These are phyloP conservation scores for Machimus rusticus DNA, from an alignment of 2,888 invertebrate genomes.

Conservation along the genomic window DNA sequence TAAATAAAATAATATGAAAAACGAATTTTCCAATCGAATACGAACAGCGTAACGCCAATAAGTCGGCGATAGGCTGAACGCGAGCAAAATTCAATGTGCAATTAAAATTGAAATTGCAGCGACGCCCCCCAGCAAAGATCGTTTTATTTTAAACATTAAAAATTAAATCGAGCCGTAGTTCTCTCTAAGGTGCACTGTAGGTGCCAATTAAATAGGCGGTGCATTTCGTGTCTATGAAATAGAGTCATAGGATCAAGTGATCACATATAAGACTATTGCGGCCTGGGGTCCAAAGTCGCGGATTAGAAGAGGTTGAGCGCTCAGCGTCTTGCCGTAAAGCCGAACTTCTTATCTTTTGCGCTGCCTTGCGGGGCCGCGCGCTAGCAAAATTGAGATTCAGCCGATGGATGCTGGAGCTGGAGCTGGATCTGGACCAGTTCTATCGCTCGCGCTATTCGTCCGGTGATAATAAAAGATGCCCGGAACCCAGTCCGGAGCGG, in stretches of 20 bases:
- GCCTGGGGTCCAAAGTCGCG: not conserved
- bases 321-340: not conserved
- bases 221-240: conserved; percentile 26
- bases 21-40: not conserved
- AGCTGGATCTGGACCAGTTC: not conserved
- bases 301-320: not conserved
- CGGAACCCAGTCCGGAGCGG: not conserved
- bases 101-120: conserved; percentile 23
- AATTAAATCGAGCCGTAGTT: not conserved
- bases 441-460: not conserved
- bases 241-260: conserved; percentile 26
- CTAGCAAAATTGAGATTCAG: not conserved
- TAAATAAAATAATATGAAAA: not conserved
- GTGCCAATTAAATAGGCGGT: conserved; percentile 26
- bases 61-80: not conserved
- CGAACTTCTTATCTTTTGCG: not conserved
- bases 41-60: not conserved
- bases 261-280: not conserved
- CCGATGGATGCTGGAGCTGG: not conserved
- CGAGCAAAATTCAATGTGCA: not conserved
- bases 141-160: not conserved
- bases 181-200: not conserved
- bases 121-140: conserved; percentile 8
- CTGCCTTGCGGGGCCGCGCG: not conserved
- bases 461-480: not conserved